phyloP scores from a whole-genome alignment of 2,888 invertebrate genomes.

The Machimus atricapillus region DNA sequence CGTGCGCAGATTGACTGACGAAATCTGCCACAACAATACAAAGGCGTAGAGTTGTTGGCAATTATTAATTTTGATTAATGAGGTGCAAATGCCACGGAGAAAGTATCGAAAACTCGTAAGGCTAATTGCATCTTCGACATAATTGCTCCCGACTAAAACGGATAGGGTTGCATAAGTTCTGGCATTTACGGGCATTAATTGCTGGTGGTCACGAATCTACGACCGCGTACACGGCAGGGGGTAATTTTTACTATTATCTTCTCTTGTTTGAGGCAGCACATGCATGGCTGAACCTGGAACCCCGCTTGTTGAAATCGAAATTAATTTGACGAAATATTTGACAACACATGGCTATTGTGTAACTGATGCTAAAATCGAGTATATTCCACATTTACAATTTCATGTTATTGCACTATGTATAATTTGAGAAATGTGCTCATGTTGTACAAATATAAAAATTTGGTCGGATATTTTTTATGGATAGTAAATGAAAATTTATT shows the following conservation, averaged over 20 bases:
- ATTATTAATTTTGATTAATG: slow-evolving; percentile 21
- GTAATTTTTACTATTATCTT: neutral
- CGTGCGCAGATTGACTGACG: neutral
- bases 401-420: neutral
- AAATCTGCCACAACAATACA: neutral
- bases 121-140: neutral
- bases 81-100: neutral
- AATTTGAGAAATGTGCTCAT: neutral
- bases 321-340: neutral
- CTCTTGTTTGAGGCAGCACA: neutral
- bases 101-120: neutral
- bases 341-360: neutral
- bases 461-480: too few species aligned
- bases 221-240: neutral
- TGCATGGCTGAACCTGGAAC: neutral
- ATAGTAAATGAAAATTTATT: too few species aligned
- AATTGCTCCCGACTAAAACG: neutral
- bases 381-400: neutral
- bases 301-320: neutral
- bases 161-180: neutral
- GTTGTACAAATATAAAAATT: too few species aligned
- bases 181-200: neutral
- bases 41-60: neutral
- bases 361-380: neutral
- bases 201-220: neutral